Percentiles rank a stretch among this genome's conserved stretches.
Conservation (phyloP, 2,888 invertebrate genomes). For the Drosophila lacicola region DNA sequence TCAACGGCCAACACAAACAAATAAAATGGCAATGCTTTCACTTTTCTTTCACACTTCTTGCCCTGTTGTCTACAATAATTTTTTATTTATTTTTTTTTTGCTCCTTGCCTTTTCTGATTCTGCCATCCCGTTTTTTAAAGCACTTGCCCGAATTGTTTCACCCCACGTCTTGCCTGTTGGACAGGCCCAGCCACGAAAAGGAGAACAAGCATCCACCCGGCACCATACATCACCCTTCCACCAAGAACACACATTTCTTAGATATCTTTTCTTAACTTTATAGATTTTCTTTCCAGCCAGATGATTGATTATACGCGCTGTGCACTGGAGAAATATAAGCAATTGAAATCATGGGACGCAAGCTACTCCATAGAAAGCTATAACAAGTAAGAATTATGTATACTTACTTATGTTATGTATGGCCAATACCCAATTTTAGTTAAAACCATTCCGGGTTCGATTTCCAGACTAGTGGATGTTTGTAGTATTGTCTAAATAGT, state of each 20-base stretch:
- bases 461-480: too few species aligned
- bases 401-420: too few species aligned
- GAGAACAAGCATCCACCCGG: slow-evolving; percentile 8
- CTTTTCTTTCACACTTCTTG: slow-evolving; percentile 50
- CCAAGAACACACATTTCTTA: neutral
- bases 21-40: slow-evolving; percentile 56
- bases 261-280: slow-evolving; percentile 17
- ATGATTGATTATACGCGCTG: slow-evolving; percentile 62
- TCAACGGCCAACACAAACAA: slow-evolving; percentile 16
- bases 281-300: slow-evolving; percentile 27
- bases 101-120: slow-evolving; percentile 5
- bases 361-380: too few species aligned
- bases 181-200: slow-evolving; percentile 5
- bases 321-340: neutral
- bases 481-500: too few species aligned
- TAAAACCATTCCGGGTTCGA: too few species aligned
- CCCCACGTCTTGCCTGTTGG: neutral
- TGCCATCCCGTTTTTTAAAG: neutral
- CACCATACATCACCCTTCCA: neutral
- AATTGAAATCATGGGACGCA: neutral
- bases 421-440: too few species aligned
- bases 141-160: slow-evolving; percentile 20
- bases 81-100: slow-evolving; percentile 20
- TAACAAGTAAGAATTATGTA: too few species aligned
- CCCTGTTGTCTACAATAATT: slow-evolving; percentile 26